These are phyloP conservation scores for Brachionus calyciflorus DNA, from an alignment of 1,140 invertebrate species.

Conservation along the genomic window DNA sequence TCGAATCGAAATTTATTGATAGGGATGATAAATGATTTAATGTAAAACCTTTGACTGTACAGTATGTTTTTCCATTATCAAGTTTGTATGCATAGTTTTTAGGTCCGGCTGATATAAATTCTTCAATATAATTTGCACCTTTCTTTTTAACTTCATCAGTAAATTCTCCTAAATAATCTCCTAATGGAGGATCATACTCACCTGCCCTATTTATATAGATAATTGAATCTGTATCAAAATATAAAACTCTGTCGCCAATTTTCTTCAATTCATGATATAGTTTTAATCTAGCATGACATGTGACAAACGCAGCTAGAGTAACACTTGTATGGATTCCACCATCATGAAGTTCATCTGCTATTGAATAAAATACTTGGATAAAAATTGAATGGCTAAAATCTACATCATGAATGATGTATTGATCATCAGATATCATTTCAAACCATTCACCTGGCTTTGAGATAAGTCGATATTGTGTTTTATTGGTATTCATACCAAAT, in stretches of 20 bases:
- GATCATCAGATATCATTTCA: slow-evolving; percentile 50
- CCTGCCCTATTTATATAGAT: slow-evolving; percentile 50
- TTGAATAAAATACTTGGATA: slow-evolving; percentile 44
- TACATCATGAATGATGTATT: slow-evolving; percentile 48
- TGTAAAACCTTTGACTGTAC: too few relatives aligned
- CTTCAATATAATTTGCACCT: too few relatives aligned
- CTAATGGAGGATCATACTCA: slow-evolving; percentile 49
- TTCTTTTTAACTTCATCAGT: slow-evolving; percentile 50
- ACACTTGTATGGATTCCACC: slow-evolving; percentile 52
- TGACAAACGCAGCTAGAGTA: slow-evolving; percentile 56
- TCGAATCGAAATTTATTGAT: too few relatives aligned
- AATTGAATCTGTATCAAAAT: slow-evolving; percentile 59
- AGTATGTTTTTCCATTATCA: too few relatives aligned
- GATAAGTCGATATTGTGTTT: slow-evolving; percentile 51
- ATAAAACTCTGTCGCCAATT: slow-evolving; percentile 53
- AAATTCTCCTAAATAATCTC: slow-evolving; percentile 53
- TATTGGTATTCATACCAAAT: slow-evolving; percentile 49
- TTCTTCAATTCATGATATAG: slow-evolving; percentile 56
- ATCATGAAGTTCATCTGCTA: background rate
- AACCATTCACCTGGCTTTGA: slow-evolving; percentile 50
- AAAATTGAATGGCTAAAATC: slow-evolving; percentile 47
- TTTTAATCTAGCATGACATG: slow-evolving; percentile 57
- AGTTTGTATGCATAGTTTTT: too few relatives aligned
- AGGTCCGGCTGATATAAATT: too few relatives aligned
- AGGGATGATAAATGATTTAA: too few relatives aligned